Evolutionary conservation across 2,888 invertebrate species (phyloP).

Genomic region (Pyrgus malvae): DNA sequence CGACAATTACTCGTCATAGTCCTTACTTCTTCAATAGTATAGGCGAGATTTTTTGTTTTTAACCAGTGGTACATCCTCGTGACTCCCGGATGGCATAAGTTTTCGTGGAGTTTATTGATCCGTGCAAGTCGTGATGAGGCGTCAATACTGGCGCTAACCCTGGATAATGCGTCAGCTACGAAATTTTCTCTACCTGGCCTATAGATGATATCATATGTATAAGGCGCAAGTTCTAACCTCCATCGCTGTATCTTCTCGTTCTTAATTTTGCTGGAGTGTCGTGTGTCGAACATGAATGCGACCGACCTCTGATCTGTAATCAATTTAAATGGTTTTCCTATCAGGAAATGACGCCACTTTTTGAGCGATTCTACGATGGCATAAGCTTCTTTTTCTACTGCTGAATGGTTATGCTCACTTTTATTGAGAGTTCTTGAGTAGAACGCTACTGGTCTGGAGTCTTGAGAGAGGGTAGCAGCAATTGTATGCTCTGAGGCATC

Average conservation of each 20-base stretch:
- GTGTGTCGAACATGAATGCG: slow-evolving; percentile 26
- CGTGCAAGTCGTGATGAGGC: not conserved
- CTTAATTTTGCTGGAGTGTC: slow-evolving; percentile 30
- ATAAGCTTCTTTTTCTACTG: not conserved
- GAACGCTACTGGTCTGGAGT: not conserved
- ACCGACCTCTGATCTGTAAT: slow-evolving; percentile 32
- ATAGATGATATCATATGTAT: slow-evolving; percentile 35
- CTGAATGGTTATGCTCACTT: not conserved
- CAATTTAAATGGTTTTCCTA: slow-evolving; percentile 18
- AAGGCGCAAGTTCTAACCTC: slow-evolving; percentile 33
- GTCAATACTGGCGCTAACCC: slow-evolving; percentile 25
- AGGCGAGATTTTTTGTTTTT: slow-evolving; percentile 23
- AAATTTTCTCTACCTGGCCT: slow-evolving; percentile 32
- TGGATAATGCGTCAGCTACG: slow-evolving; percentile 31
- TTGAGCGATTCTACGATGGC: slow-evolving; percentile 1
- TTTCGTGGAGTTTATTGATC: slow-evolving; percentile 7
- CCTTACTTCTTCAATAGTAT: slow-evolving; percentile 27
- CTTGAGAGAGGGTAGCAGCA: not conserved
- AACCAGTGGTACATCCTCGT: slow-evolving; percentile 25
- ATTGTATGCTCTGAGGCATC: not conserved
- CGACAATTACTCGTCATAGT: slow-evolving; percentile 18
- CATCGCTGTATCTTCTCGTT: slow-evolving; percentile 33
- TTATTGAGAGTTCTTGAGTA: not conserved
- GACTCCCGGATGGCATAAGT: slow-evolving; percentile 26
- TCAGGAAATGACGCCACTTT: slow-evolving; percentile 24